Evolutionary conservation across 2,888 invertebrate genomes (phyloP).

Genomic region (Brachyptera putata): DNA sequence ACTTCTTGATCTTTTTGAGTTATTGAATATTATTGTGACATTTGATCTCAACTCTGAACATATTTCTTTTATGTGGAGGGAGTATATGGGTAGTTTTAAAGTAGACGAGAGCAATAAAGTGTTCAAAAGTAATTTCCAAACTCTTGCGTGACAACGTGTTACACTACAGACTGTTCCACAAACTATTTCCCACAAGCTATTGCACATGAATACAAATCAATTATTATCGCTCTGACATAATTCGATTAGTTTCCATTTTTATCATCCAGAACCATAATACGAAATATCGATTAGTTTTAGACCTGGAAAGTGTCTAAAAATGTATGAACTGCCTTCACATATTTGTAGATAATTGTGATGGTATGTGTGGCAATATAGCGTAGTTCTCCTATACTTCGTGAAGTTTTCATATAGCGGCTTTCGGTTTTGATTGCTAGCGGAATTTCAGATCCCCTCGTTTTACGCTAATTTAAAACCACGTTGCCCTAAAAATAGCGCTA

Average conservation of each 20-base stretch:
- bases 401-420: constrained; percentile 17
- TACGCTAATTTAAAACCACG: constrained; percentile 20
- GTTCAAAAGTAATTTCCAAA: constrained; percentile 22
- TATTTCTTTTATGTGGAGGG: constrained; percentile 6
- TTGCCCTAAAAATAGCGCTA: constrained; percentile 14
- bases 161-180: constrained; percentile 10
- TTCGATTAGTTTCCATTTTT: too few species aligned
- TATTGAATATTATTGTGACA: constrained; percentile 17
- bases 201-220: too few species aligned
- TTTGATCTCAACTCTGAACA: constrained; percentile 11
- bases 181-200: not conserved
- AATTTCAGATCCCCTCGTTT: constrained; percentile 16
- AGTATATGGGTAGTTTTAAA: constrained; percentile 19
- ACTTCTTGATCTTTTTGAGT: too few species aligned
- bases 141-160: constrained; percentile 23
- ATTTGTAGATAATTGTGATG: too few species aligned
- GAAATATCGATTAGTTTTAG: too few species aligned
- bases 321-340: too few species aligned
- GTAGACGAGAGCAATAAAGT: constrained; percentile 21
- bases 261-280: too few species aligned
- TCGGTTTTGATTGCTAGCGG: constrained; percentile 15
- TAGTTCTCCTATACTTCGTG: constrained; percentile 11
- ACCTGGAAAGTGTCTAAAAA: too few species aligned
- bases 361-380: not conserved
- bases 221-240: too few species aligned